These are phyloP conservation scores for Antrozous pallidus DNA, from an alignment of 2,797 vertebrate species.

Conservation along the genomic window DNA sequence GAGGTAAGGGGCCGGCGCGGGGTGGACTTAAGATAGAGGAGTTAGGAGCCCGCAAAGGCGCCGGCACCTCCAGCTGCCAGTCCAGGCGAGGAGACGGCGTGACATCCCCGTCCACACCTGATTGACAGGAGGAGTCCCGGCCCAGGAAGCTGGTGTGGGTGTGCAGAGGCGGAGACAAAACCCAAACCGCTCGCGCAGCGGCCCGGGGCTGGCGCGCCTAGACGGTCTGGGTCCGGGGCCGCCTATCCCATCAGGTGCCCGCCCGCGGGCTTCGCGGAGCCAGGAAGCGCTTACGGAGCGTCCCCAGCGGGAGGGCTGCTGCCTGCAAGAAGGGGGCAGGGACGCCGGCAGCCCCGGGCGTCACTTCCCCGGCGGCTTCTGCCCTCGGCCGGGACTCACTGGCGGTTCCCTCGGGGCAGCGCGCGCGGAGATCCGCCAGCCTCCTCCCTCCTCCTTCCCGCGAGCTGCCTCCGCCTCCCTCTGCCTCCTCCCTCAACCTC, in stretches of 20 bases:
- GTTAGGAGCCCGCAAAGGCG: not conserved
- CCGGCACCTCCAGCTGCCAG: not conserved
- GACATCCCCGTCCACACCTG: not conserved
- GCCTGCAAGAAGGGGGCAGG: not conserved
- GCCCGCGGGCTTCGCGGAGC: not conserved
- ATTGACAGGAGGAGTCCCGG: not conserved
- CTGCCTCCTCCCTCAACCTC: conserved; percentile 1
- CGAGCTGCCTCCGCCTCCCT: conserved; percentile 59
- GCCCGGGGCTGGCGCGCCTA: not conserved
- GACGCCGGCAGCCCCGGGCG: not conserved
- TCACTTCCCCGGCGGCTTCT: not conserved
- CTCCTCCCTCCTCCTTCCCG: not conserved
- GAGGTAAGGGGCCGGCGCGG: not conserved
- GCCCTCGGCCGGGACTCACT: not conserved
- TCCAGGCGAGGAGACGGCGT: not conserved
- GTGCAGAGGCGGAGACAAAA: not conserved
- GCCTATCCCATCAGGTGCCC: no score
- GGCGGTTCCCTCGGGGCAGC: not conserved
- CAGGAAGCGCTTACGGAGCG: not conserved
- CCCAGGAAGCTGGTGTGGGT: not conserved
- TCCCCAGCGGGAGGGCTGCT: not conserved
- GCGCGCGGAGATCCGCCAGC: not conserved
- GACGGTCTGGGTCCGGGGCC: not conserved
- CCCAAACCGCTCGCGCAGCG: accelerated
- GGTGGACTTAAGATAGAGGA: accelerated